phyloP scores from a whole-genome alignment of 2,888 invertebrate genomes.

The Orgyia antiqua region DNA sequence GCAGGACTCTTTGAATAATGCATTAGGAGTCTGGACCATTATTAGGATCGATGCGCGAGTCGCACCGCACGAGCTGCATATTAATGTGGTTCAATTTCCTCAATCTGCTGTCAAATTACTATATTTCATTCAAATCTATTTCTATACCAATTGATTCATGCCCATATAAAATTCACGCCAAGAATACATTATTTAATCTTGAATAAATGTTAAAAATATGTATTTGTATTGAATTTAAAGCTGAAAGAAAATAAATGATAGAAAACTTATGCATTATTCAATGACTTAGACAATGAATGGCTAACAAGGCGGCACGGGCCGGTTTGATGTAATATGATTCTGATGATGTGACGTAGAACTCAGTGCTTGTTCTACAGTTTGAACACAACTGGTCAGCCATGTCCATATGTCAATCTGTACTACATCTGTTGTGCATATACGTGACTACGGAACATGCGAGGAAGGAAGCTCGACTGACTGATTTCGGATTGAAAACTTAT shows the following conservation, averaged over 20 bases:
- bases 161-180: constrained; percentile 25
- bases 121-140: constrained; percentile 49
- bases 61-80: constrained; percentile 70
- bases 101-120: constrained; percentile 48
- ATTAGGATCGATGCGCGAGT: constrained; percentile 48
- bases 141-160: constrained; percentile 45
- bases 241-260: too few species aligned
- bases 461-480: constrained; percentile 27
- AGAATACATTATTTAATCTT: constrained; percentile 15
- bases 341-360: constrained; percentile 22
- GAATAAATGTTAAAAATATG: constrained; percentile 24
- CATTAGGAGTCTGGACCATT: constrained; percentile 58
- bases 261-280: constrained; percentile 14
- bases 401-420: constrained; percentile 21
- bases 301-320: constrained; percentile 64
- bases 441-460: constrained; percentile 12
- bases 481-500: constrained; percentile 2
- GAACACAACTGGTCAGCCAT: constrained; percentile 20
- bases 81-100: constrained; percentile 55
- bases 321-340: constrained; percentile 47
- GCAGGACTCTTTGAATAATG: constrained; percentile 62
- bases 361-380: constrained; percentile 18
- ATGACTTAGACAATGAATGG: constrained; percentile 48
- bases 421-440: constrained; percentile 11
- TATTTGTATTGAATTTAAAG: too few species aligned